phyloP scores from a whole-genome alignment of 2,888 invertebrate species.

The Mechanitis mazaeus region DNA sequence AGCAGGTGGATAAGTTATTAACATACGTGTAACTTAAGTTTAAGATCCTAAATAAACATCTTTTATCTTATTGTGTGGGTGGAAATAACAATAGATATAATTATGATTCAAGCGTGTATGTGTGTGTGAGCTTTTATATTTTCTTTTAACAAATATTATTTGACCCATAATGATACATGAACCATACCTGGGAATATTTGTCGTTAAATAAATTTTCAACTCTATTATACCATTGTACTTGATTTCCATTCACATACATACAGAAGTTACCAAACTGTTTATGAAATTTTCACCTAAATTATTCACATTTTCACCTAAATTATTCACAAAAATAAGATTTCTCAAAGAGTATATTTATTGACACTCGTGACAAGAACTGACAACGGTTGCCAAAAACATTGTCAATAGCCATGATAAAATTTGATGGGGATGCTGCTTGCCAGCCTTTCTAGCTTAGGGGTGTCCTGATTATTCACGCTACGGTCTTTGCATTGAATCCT shows the following conservation, averaged over 20 bases:
- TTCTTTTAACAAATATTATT: too few species aligned
- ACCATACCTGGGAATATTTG: too few species aligned
- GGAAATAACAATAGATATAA: slow-evolving; percentile 23
- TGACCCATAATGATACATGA: too few species aligned
- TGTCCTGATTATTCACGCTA: slow-evolving; percentile 46
- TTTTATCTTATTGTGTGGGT: slow-evolving; percentile 12
- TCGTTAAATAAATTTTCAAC: too few species aligned
- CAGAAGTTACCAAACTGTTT: neutral
- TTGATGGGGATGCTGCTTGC: slow-evolving; percentile 51
- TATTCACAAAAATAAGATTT: slow-evolving; percentile 17
- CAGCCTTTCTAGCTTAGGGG: slow-evolving; percentile 38
- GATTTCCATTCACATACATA: neutral
- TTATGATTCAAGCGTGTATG: slow-evolving; percentile 11
- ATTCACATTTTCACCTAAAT: neutral
- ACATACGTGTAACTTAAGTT: slow-evolving; percentile 22
- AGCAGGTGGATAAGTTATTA: slow-evolving; percentile 35
- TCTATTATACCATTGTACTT: too few species aligned
- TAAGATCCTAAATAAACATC: slow-evolving; percentile 23
- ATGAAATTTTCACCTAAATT: neutral
- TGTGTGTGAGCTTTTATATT: too few species aligned
- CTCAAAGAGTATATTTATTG: slow-evolving; percentile 36
- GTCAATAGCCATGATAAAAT: slow-evolving; percentile 67
- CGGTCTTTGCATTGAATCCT: slow-evolving; percentile 38
- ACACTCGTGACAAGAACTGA: slow-evolving; percentile 42
- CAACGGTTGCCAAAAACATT: slow-evolving; percentile 57